A percentile compares a stretch with the other conserved stretches of the same genome.
phyloP scores from a whole-genome alignment of 2,113 vertebrate genomes.

The Verasper variegatus region DNA sequence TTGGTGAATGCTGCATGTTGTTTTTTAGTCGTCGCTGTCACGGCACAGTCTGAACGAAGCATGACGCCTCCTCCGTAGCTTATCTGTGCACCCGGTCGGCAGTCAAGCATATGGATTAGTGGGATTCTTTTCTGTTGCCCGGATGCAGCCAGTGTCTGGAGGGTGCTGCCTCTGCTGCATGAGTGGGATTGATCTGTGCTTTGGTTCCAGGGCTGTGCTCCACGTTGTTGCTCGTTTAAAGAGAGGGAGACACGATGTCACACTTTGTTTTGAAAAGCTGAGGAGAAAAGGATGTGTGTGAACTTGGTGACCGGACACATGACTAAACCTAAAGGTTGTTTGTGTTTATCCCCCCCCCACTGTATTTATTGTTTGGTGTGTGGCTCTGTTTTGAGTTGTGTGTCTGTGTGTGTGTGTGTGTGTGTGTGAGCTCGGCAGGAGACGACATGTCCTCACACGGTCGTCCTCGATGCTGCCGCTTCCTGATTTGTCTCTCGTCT shows the following conservation, averaged over 20 bases:
- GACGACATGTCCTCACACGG: slow-evolving; percentile 48
- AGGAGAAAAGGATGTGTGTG: slow-evolving; percentile 22
- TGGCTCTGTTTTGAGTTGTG: slow-evolving; percentile 35
- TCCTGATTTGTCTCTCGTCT: slow-evolving; percentile 42
- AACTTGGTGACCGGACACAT: slow-evolving; percentile 27
- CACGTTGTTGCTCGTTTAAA: slow-evolving; percentile 9
- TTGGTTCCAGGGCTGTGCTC: slow-evolving; percentile 16
- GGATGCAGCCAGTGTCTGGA: slow-evolving; percentile 21
- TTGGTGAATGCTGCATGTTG: slow-evolving; percentile 76
- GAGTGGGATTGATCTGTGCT: slow-evolving; percentile 45
- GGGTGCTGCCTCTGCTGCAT: slow-evolving; percentile 38
- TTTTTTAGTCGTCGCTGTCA: slow-evolving; percentile 61
- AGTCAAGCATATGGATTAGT: slow-evolving; percentile 52
- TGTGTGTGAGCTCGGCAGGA: slow-evolving; percentile 32
- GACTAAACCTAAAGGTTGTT: slow-evolving; percentile 39
- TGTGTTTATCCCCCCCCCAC: not conserved
- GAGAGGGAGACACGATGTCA: slow-evolving; percentile 20
- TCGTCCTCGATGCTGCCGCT: slow-evolving; percentile 37
- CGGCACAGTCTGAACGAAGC: slow-evolving; percentile 63
- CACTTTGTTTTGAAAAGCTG: slow-evolving; percentile 24
- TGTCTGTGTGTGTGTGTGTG: slow-evolving; percentile 28
- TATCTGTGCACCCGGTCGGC: slow-evolving; percentile 42
- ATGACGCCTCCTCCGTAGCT: slow-evolving; percentile 60
- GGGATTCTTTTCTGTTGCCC: slow-evolving; percentile 52
- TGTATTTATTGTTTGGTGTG: slow-evolving; percentile 72